These are phyloP conservation scores for Amphibalanus amphitrite DNA, from an alignment of 1,140 invertebrate species.

Conservation along the genomic window DNA sequence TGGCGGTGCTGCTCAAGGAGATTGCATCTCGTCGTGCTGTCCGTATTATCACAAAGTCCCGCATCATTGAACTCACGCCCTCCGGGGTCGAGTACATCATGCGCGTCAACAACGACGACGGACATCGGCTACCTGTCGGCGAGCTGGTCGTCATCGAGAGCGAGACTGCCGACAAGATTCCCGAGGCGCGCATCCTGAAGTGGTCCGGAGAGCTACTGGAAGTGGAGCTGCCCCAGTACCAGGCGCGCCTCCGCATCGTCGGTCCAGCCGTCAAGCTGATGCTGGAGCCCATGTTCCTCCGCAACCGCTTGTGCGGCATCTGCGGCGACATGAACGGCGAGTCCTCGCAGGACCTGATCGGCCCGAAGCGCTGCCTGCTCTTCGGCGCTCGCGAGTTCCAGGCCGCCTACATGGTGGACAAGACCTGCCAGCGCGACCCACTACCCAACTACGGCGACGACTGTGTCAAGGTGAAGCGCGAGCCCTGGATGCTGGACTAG, in stretches of 20 bases:
- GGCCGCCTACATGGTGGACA: constrained; percentile 12
- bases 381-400: constrained; percentile 4
- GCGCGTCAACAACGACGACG: not conserved
- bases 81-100: constrained; percentile 5
- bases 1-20: constrained; percentile 6
- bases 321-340: constrained; percentile 11
- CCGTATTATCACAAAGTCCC: constrained; percentile 6
- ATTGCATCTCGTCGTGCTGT: not conserved
- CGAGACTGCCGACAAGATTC: not conserved
- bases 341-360: constrained; percentile 1
- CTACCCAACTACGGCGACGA: not conserved
- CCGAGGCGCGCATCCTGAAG: not conserved
- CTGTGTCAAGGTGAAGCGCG: not conserved
- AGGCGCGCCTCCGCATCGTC: not conserved
- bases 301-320: constrained; percentile 22
- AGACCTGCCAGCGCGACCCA: not conserved
- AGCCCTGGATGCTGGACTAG: not conserved
- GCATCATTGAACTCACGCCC: constrained; percentile 6
- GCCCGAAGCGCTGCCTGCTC: constrained; percentile 11
- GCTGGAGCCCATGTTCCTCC: constrained; percentile 24
- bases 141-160: constrained; percentile 3
- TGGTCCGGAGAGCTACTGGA: not conserved
- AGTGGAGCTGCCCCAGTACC: not conserved
- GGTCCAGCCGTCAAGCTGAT: constrained; percentile 6
- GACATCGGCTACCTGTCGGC: not conserved